Evolutionary conservation across 2,888 invertebrate species (phyloP), one percentile per base, ranked within the genome.

Genomic region (Microdon myrmicae): DNA sequence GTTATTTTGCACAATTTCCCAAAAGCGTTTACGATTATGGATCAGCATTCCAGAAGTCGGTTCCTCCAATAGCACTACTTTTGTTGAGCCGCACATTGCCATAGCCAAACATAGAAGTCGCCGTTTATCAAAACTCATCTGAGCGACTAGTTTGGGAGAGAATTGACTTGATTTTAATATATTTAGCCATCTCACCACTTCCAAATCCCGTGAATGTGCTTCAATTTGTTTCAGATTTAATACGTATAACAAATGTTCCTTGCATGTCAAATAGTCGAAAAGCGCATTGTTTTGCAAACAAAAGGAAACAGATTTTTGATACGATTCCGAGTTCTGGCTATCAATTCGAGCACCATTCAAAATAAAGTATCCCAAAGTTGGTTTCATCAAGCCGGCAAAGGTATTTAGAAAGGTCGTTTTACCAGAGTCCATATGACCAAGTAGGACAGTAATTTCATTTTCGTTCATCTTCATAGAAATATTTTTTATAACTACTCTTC

Each of bases 361-460:
- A 28, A 80, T 75, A 0, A 89, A 87, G 4, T 84, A 84, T 0
- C 90, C 90, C 32, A 81, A 79, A 0, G 84, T 82, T 1, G 86
- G 84, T 26, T 84, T 82, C 56, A 86, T 81, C 73, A 88, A 85
- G 10, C 88, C 95, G 43, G 92, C 92, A 32, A 96, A 80, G 85
- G 94, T 90, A 1, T 91, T 90, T 83, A 95, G 90, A 4, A 94
- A 90, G 0, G 94, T 94, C 1, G 93, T 90, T 81, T 95, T 95
- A 3, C 95, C 94, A 34, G 94, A 93, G 2, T 94, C 94, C 49
- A 73, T 71, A 39, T 90, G 89, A 0, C 90, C 91, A 14, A 92
- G 79, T 10, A 91, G 72, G 3, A 90, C 92, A 1, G 68, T 71
- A 3, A 77, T 68, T 60, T 77, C 75, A n/a, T 75, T 73, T 19